phyloP scores from a whole-genome alignment of 2,113 vertebrate genomes.

The Oriolus oriolus region DNA sequence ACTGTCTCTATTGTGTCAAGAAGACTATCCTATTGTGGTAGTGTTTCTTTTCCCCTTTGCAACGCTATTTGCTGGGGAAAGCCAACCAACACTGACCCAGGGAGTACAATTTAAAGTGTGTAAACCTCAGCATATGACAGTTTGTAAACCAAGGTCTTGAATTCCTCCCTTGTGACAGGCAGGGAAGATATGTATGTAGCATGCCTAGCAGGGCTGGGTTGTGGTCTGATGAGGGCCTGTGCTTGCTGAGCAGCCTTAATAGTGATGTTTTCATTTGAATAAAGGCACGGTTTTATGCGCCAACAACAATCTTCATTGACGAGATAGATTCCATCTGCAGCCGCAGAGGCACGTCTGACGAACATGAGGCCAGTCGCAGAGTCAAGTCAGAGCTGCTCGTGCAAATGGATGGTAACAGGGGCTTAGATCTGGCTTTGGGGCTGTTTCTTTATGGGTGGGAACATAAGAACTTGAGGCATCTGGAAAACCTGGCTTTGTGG shows the following conservation, averaged over 20 bases:
- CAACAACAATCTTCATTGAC: conserved; percentile 82
- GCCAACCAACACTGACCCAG: background rate
- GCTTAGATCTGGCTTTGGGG: background rate
- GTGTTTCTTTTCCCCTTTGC: background rate
- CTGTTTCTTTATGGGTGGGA: background rate
- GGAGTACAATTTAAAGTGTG: background rate
- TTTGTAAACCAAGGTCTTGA: background rate
- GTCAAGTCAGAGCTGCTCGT: conserved; percentile 83
- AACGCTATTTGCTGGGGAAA: background rate
- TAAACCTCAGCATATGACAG: background rate
- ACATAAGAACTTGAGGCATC: background rate
- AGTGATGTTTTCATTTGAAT: conserved; percentile 30
- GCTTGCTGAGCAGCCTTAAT: background rate
- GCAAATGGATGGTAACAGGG: conserved; percentile 81
- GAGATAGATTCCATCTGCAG: conserved; percentile 85
- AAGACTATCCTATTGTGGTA: background rate
- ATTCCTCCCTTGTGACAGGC: background rate
- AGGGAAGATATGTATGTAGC: background rate
- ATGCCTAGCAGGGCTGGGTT: background rate
- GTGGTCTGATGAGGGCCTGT: background rate
- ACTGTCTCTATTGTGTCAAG: background rate
- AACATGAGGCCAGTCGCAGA: conserved; percentile 82
- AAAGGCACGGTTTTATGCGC: conserved; percentile 81
- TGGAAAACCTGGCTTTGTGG: background rate
- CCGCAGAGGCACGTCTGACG: conserved; percentile 78